Base-by-base conservation (phyloP, 2,888 invertebrate species). In the Platerodrilus igneus region DNA sequence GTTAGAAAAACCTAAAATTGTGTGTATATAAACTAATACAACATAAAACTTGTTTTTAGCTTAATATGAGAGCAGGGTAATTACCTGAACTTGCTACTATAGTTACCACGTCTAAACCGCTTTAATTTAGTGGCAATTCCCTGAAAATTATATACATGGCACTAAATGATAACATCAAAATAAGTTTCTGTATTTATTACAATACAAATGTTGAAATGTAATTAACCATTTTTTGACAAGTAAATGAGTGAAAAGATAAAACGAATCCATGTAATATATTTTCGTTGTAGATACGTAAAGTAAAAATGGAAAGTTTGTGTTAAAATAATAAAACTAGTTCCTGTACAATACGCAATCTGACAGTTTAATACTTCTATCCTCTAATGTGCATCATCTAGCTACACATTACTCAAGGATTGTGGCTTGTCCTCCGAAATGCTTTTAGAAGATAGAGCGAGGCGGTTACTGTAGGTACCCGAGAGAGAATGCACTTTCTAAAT, bases 51-150 rank as follows among this genome's bases (percentile, higher is more conserved):
- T 31, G 38, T 32, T 32, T 27, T 9, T 22, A 17, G 28, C 29
- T 37, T 38, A 38, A 38, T 38, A 38, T 31, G 28, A 26, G 19
- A 38, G 38, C 23, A 32, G 31, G 21, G 48, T 59, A 59, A 60
- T 60, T 60, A 58, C 53, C 40, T 41, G 51, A 48, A 54, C 57
- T 55, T 52, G 56, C 48, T 46, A 36, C 53, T 50, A 50, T 52
- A 52, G 51, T 55, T 41, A 47, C 41, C 49, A 46, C 50, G 44
- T 53, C 52, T 51, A 54, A 57, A 57, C 47, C 52, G 52, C 52
- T 49, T 53, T 44, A 52, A 58, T 56, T 56, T 55, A 57, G 54
- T 48, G 53, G 53, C 54, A 49, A 51, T 58, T 56, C 53, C 51
- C 47, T 52, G 55, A 56, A 46, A 57, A 57, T 52, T 53, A 48